Conservation (phyloP, 2,797 vertebrate species). For the Ibycter americanus region DNA sequence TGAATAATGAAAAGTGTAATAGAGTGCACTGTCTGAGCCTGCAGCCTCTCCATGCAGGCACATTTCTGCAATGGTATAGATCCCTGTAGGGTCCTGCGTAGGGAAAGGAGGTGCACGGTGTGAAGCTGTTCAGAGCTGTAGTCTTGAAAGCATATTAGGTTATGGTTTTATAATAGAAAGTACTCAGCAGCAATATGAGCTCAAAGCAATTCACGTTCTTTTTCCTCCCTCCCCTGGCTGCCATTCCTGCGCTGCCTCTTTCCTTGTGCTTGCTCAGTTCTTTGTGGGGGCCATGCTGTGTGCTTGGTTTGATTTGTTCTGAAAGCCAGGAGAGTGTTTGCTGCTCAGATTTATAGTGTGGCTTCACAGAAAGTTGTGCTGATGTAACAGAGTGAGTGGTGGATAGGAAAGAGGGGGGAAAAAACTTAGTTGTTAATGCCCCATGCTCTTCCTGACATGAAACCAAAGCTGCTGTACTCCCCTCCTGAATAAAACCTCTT, state of each 20-base stretch:
- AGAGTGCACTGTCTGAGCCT: not conserved
- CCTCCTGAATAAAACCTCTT: not conserved
- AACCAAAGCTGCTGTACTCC: not conserved
- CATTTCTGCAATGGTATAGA: fast-evolving
- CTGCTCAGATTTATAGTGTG: not conserved
- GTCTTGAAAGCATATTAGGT: slow-evolving; percentile 29
- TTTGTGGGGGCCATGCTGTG: not conserved
- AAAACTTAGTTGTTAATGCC: not conserved
- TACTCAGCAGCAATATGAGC: slow-evolving; percentile 37
- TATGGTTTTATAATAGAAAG: slow-evolving; percentile 54
- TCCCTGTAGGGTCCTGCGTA: not conserved
- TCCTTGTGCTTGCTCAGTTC: not conserved
- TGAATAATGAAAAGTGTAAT: fast-evolving
- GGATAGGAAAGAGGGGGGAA: not conserved
- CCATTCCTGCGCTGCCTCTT: not conserved
- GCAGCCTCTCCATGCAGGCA: fast-evolving
- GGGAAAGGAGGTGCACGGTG: not conserved
- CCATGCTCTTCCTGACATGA: not conserved
- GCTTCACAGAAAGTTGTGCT: not conserved
- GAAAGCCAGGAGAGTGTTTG: slow-evolving; percentile 10
- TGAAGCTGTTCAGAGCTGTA: not conserved
- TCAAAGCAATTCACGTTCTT: not conserved
- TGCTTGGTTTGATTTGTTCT: not conserved
- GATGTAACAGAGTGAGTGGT: not conserved
- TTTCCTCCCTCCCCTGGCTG: slow-evolving; percentile 21